phyloP scores from a whole-genome alignment of 2,113 vertebrate genomes.

The Nyctereutes procyonoides region DNA sequence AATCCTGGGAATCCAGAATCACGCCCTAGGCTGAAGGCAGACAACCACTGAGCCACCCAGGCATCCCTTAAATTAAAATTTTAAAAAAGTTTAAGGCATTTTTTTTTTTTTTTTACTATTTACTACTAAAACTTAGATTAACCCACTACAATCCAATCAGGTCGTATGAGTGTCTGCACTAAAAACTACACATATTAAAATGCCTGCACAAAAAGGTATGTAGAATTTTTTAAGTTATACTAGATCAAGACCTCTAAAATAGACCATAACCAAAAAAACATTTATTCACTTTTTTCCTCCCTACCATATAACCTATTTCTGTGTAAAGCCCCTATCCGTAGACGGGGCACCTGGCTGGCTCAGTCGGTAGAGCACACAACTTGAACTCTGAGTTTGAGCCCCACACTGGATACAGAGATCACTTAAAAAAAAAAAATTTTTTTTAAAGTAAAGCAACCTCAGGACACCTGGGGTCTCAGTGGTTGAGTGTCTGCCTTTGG shows the following conservation, averaged over 20 bases:
- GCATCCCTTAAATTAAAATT: not conserved
- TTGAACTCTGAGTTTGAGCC: not conserved
- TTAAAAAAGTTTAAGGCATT: not conserved
- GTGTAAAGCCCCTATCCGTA: not conserved
- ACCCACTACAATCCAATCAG: not conserved
- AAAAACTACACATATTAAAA: not conserved
- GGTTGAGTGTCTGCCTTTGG: too few species aligned
- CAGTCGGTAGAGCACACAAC: not conserved
- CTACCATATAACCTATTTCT: not conserved
- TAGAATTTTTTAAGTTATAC: not conserved
- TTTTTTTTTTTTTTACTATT: not conserved
- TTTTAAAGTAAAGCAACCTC: too few species aligned
- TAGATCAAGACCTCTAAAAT: conserved; percentile 27
- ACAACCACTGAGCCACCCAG: too few species aligned
- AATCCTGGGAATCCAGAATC: too few species aligned
- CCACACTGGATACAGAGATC: not conserved
- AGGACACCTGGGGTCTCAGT: too few species aligned
- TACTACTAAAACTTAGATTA: not conserved
- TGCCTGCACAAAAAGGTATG: not conserved
- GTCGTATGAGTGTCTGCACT: not conserved
- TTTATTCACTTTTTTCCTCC: not conserved
- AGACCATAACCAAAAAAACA: not conserved
- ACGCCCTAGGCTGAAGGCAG: too few species aligned
- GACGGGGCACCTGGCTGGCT: not conserved
- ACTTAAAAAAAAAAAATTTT: not conserved